A percentile compares a stretch with the other conserved stretches of the same genome.
These are phyloP conservation scores for Corbicula japonica DNA, from an alignment of 2,888 invertebrate species.

Conservation along the genomic window DNA sequence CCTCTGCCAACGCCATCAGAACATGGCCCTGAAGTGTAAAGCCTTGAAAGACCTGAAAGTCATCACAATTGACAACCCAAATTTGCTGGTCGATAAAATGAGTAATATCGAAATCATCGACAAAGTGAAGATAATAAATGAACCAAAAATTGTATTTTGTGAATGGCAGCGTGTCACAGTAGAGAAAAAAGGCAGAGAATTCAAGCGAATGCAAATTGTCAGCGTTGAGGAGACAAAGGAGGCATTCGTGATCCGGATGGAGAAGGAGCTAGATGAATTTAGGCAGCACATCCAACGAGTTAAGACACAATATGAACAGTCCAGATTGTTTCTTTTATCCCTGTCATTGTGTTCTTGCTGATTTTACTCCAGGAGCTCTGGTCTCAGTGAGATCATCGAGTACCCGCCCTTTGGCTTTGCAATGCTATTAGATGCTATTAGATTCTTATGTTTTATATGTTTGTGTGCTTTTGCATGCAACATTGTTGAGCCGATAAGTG, in stretches of 20 bases:
- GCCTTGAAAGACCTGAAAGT: slow-evolving; percentile 14
- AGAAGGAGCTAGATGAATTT: slow-evolving; percentile 10
- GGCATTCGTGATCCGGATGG: slow-evolving; percentile 9
- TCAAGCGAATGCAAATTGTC: slow-evolving; percentile 31
- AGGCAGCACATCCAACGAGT: slow-evolving; percentile 23
- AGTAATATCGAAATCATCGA: slow-evolving; percentile 7
- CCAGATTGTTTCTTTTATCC: no score
- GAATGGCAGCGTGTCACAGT: slow-evolving; percentile 36
- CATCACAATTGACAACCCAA: neutral
- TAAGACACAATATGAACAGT: slow-evolving; percentile 12
- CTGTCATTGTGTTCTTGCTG: no score
- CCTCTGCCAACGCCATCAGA: slow-evolving; percentile 35
- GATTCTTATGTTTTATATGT: no score
- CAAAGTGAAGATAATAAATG: slow-evolving; percentile 8
- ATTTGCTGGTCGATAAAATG: slow-evolving; percentile 16
- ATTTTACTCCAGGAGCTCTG: no score
- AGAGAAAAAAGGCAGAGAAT: slow-evolving; percentile 19
- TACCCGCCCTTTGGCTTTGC: no score
- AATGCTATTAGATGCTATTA: no score
- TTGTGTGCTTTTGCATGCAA: no score
- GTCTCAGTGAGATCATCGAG: no score
- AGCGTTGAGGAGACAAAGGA: slow-evolving; percentile 7
- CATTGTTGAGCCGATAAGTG: no score
- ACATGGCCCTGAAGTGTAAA: slow-evolving; percentile 31
- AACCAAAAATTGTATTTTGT: slow-evolving; percentile 12